Percentiles rank a stretch among this genome's conserved stretches.
Conservation (phyloP, 2,113 vertebrate species). For the Phalacrocorax carbo region DNA sequence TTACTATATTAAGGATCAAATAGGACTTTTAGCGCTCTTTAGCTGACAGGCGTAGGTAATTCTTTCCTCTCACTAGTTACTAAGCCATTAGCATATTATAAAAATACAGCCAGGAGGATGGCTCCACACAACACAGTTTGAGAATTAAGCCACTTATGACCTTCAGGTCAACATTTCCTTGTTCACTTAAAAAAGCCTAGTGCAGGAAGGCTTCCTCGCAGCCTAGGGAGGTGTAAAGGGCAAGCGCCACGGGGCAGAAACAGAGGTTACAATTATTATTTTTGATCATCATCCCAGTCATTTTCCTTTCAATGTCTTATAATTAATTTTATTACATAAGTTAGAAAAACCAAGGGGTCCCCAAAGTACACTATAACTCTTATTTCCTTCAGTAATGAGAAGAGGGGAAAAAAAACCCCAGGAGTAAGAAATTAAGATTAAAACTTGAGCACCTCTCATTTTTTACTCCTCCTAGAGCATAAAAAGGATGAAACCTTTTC, state of each 20-base stretch:
- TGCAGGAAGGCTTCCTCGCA: rapidly evolving
- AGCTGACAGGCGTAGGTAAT: background rate
- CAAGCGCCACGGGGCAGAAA: background rate
- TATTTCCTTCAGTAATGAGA: background rate
- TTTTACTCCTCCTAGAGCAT: background rate
- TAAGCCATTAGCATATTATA: background rate
- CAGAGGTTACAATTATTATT: background rate
- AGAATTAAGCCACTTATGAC: background rate
- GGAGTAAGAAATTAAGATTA: background rate
- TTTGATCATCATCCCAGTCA: background rate
- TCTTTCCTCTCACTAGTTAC: background rate
- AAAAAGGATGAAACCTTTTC: background rate
- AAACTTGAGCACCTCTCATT: background rate
- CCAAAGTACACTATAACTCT: background rate
- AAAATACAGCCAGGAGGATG: background rate
- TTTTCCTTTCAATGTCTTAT: background rate
- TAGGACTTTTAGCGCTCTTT: background rate
- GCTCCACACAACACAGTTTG: background rate
- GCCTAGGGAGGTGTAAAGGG: background rate
- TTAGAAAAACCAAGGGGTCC: background rate
- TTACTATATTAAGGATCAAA: background rate
- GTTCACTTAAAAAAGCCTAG: background rate
- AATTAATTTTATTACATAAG: background rate
- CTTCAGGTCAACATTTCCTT: background rate
- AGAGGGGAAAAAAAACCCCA: no score